phyloP scores from a whole-genome alignment of 2,113 vertebrate species.

The Garra rufa region DNA sequence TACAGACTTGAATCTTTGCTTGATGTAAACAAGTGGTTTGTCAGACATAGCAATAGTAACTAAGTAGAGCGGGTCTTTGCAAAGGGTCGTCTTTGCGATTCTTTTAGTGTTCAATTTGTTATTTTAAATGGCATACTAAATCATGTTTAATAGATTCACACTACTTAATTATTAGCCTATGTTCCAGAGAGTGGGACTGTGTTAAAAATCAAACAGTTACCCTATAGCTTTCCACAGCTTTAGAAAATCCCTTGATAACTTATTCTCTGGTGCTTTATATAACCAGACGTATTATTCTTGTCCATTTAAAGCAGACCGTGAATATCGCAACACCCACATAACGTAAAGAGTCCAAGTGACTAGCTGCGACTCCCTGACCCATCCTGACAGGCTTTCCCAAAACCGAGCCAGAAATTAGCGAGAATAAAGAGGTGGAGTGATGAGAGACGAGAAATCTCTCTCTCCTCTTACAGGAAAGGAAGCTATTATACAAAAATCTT shows the following conservation, averaged over 20 bases:
- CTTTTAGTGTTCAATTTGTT: no score
- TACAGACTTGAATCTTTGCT: no score
- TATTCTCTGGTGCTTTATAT: background rate
- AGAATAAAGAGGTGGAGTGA: background rate
- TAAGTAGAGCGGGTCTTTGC: no score
- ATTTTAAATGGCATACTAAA: background rate
- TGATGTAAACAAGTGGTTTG: no score
- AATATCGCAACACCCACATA: background rate
- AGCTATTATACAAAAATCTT: slow-evolving; percentile 16
- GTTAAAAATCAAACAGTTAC: background rate
- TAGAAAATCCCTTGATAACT: slow-evolving; percentile 4
- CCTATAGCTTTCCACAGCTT: background rate
- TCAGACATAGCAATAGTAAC: no score
- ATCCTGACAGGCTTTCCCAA: background rate
- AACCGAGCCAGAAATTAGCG: background rate
- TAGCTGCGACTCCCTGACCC: background rate
- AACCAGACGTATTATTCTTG: background rate
- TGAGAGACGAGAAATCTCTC: background rate
- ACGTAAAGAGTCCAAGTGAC: background rate
- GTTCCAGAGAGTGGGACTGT: no score
- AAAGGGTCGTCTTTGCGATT: no score
- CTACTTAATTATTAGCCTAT: background rate
- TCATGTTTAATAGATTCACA: background rate
- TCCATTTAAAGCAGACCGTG: background rate
- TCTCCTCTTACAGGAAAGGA: slow-evolving; percentile 17